phyloP scores from a whole-genome alignment of 2,797 vertebrate genomes.

The Taeniopygia guttata region DNA sequence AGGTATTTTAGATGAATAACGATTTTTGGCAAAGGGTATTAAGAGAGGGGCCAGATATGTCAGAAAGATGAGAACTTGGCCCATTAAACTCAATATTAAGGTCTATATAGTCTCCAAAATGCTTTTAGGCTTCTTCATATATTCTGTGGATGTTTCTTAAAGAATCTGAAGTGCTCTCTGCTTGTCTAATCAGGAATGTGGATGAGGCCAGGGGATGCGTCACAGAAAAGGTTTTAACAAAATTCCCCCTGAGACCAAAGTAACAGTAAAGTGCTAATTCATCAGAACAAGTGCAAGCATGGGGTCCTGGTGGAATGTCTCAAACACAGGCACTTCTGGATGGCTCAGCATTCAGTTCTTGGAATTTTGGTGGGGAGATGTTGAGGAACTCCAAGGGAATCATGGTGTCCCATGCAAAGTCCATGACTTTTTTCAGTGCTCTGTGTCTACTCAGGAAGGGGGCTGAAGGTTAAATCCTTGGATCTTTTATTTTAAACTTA shows the following conservation, averaged over 20 bases:
- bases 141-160: background rate
- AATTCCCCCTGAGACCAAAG: background rate
- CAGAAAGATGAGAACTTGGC: background rate
- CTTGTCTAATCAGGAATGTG: background rate
- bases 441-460: background rate
- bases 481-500: background rate
- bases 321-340: background rate
- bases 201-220: rapidly evolving
- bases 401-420: rapidly evolving
- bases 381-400: background rate
- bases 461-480: background rate
- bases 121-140: background rate
- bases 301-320: background rate
- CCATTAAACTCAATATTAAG: background rate
- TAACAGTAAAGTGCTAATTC: background rate
- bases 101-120: background rate
- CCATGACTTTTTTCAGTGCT: background rate
- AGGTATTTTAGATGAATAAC: background rate
- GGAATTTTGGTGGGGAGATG: background rate
- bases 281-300: background rate
- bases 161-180: background rate
- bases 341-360: background rate
- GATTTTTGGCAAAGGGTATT: background rate
- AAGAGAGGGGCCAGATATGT: background rate
- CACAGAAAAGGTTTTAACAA: background rate